phyloP scores from a whole-genome alignment of 2,113 vertebrate species.

The Romanogobio albipinnatus region DNA sequence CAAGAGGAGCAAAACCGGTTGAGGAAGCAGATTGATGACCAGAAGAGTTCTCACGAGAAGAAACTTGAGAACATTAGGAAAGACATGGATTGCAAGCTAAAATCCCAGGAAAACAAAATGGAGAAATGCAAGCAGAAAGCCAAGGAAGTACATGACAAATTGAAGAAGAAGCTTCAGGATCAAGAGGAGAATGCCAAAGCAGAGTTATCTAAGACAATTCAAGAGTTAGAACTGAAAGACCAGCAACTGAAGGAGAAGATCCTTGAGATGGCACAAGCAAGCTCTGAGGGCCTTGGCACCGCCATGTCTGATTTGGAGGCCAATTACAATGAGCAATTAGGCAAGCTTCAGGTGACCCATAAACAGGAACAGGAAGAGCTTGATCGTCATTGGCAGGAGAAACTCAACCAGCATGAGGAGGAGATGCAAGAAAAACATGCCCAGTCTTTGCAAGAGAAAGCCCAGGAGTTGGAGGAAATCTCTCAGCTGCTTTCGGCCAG shows the following conservation, averaged over 20 bases:
- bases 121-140: constrained; percentile 86
- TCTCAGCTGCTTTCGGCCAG: constrained; percentile 73
- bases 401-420: constrained; percentile 79
- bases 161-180: constrained; percentile 87
- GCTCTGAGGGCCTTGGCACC: constrained; percentile 82
- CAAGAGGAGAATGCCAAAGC: constrained; percentile 86
- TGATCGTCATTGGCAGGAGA: constrained; percentile 77
- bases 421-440: constrained; percentile 82
- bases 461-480: constrained; percentile 78
- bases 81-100: constrained; percentile 85
- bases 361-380: constrained; percentile 76
- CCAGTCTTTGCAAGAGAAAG: constrained; percentile 80
- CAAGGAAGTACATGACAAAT: constrained; percentile 88
- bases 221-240: constrained; percentile 87
- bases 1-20: constrained; percentile 70
- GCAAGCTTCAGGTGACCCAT: constrained; percentile 76
- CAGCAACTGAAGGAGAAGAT: constrained; percentile 86
- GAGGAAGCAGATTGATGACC: constrained; percentile 78
- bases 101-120: constrained; percentile 84
- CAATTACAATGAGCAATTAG: constrained; percentile 86
- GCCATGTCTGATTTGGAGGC: constrained; percentile 83
- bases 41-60: constrained; percentile 76
- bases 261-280: constrained; percentile 85
- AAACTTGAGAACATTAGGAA: constrained; percentile 73
- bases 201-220: constrained; percentile 84